Conservation (phyloP, 2,113 vertebrate genomes). For the Poeciliopsis occidentalis region DNA sequence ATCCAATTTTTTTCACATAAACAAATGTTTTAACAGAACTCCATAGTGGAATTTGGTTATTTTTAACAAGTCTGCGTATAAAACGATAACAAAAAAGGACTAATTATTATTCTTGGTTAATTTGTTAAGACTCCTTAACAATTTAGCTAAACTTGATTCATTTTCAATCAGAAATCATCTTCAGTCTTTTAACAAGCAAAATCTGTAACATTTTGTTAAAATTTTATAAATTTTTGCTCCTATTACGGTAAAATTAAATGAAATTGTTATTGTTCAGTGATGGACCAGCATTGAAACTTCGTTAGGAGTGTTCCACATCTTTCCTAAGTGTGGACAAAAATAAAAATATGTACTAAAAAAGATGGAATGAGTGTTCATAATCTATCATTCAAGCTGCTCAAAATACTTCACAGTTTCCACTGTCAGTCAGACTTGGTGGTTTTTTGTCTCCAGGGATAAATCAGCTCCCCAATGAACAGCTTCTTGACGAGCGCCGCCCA, state of each 20-base stretch:
- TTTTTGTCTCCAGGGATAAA: slow-evolving; percentile 96
- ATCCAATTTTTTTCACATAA: too few relatives aligned
- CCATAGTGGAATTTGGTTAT: too few relatives aligned
- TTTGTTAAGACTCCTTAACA: too few relatives aligned
- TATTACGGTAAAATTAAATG: background rate
- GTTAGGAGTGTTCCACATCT: too few relatives aligned
- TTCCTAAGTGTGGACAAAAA: background rate
- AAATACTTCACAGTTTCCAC: background rate
- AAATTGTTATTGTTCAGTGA: background rate
- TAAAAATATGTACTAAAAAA: background rate
- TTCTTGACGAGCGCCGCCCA: slow-evolving; percentile 91
- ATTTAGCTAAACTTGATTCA: background rate
- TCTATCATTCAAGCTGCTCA: background rate
- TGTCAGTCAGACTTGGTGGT: slow-evolving; percentile 87
- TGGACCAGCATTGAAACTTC: background rate
- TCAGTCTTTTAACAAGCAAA: background rate
- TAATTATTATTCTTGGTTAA: too few relatives aligned
- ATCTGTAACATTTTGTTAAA: background rate
- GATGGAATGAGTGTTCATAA: background rate
- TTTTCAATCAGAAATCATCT: background rate
- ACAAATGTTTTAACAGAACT: too few relatives aligned
- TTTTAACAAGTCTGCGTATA: too few relatives aligned
- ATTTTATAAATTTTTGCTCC: background rate
- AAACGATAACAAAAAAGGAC: too few relatives aligned
- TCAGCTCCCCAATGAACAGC: slow-evolving; percentile 92